These are phyloP conservation scores for Musca domestica DNA, from an alignment of 1,140 invertebrate genomes.

Conservation along the genomic window DNA sequence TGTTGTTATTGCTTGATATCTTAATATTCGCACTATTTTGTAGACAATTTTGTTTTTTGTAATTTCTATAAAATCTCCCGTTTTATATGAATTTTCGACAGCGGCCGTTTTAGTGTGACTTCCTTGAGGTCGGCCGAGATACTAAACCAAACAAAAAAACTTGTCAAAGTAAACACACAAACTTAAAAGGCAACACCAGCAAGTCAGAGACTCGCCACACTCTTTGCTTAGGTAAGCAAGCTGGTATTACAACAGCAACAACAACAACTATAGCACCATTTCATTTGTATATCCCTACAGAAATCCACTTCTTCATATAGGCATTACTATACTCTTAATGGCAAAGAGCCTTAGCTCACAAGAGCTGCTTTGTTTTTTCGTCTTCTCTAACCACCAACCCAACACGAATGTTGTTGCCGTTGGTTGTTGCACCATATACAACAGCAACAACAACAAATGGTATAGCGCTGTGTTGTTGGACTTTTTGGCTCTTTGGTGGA, in stretches of 20 bases:
- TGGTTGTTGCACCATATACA: too few species aligned
- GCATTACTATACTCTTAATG: not conserved
- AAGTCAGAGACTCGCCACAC: not conserved
- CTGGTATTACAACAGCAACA: slow-evolving; percentile 15
- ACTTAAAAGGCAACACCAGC: slow-evolving; percentile 1
- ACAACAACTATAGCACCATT: not conserved
- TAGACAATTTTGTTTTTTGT: too few species aligned
- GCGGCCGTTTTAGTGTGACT: not conserved
- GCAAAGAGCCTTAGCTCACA: not conserved
- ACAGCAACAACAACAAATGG: too few species aligned
- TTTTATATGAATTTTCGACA: too few species aligned
- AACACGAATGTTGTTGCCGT: too few species aligned
- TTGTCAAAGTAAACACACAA: slow-evolving; percentile 22
- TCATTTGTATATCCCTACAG: too few species aligned
- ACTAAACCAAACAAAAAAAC: slow-evolving; percentile 14
- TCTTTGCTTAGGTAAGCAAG: slow-evolving; percentile 3
- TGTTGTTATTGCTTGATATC: too few species aligned
- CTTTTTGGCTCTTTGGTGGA: not conserved
- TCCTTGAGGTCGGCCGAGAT: slow-evolving; percentile 11
- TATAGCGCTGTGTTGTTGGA: not conserved
- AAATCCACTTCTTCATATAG: too few species aligned
- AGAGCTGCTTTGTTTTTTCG: too few species aligned
- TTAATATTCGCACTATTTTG: too few species aligned
- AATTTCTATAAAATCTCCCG: too few species aligned
- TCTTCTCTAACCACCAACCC: too few species aligned